Percentiles rank a stretch among this genome's conserved stretches.
phyloP scores from a whole-genome alignment of 1,140 invertebrate genomes.

The Drosophila takahashii region DNA sequence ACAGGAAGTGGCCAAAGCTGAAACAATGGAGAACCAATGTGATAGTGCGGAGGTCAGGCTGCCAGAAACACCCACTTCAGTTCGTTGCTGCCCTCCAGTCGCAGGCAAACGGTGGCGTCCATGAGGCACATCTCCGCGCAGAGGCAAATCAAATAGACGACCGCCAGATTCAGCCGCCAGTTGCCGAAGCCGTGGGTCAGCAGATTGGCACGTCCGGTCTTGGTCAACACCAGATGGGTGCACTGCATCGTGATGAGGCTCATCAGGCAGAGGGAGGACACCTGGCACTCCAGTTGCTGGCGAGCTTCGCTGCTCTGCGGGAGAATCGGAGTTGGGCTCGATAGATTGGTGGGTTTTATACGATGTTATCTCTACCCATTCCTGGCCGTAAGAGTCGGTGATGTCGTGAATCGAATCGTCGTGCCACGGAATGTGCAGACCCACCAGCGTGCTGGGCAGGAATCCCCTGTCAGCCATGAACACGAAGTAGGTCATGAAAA shows the following conservation, averaged over 20 bases:
- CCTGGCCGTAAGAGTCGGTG: conserved; percentile 57
- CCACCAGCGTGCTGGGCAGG: conserved; percentile 27
- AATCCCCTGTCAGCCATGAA: conserved; percentile 55
- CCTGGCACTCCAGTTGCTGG: conserved; percentile 11
- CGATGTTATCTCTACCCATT: conserved; percentile 49
- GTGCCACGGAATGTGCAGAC: conserved; percentile 13
- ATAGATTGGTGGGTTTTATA: neutral
- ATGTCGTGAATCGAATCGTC: conserved; percentile 35
- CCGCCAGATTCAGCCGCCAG: conserved; percentile 8
- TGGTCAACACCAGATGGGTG: conserved; percentile 44
- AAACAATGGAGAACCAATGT: neutral
- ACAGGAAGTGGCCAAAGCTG: conserved; percentile 10
- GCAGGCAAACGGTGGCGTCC: neutral
- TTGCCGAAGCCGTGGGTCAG: conserved; percentile 55
- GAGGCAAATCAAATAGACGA: conserved; percentile 25
- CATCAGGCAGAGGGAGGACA: conserved; percentile 13
- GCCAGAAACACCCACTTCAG: neutral
- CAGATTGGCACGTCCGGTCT: conserved; percentile 44
- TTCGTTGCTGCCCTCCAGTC: neutral
- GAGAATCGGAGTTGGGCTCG: neutral
- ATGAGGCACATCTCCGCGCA: conserved; percentile 2
- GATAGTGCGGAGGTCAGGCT: neutral
- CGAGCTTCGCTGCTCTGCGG: conserved; percentile 26
- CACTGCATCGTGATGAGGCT: conserved; percentile 54
- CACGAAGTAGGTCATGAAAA: conserved; percentile 43